A percentile compares a stretch with the other conserved stretches of the same genome.
These are phyloP conservation scores for Carollia perspicillata DNA, from an alignment of 2,113 vertebrate genomes.

Conservation along the genomic window DNA sequence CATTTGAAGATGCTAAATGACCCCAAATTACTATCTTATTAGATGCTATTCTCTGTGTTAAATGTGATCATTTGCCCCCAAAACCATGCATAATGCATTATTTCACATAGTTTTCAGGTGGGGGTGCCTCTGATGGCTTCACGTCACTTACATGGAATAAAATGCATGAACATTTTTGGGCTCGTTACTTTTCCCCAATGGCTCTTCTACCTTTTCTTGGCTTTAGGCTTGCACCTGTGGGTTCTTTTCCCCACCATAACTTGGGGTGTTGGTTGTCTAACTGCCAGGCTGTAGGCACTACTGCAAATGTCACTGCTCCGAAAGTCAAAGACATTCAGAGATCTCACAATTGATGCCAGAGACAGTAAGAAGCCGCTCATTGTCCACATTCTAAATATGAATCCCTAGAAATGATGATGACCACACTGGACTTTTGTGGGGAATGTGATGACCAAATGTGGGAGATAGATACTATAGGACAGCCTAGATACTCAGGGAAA, in stretches of 20 bases:
- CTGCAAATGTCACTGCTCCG: not conserved
- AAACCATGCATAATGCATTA: not conserved
- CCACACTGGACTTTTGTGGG: accelerated
- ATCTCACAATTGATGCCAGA: not conserved
- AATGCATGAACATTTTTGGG: not conserved
- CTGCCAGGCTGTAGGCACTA: not conserved
- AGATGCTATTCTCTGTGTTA: not conserved
- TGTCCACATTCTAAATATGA: not conserved
- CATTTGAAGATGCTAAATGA: not conserved
- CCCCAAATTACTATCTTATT: not conserved
- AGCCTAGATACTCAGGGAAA: not conserved
- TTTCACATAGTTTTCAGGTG: not conserved
- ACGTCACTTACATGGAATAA: not conserved
- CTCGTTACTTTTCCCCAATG: not conserved
- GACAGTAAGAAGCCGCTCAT: not conserved
- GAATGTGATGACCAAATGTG: no score
- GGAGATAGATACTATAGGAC: not conserved
- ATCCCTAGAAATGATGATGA: not conserved
- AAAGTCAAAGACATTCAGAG: not conserved
- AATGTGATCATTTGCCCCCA: not conserved
- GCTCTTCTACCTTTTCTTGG: not conserved
- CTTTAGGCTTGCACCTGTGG: not conserved
- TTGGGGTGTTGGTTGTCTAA: not conserved
- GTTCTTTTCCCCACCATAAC: not conserved
- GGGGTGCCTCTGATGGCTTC: not conserved